Evolutionary conservation across 2,113 vertebrate genomes (phyloP), one percentile per base, ranked within the genome.

Genomic region (Tenebrosternarchus preto): DNA sequence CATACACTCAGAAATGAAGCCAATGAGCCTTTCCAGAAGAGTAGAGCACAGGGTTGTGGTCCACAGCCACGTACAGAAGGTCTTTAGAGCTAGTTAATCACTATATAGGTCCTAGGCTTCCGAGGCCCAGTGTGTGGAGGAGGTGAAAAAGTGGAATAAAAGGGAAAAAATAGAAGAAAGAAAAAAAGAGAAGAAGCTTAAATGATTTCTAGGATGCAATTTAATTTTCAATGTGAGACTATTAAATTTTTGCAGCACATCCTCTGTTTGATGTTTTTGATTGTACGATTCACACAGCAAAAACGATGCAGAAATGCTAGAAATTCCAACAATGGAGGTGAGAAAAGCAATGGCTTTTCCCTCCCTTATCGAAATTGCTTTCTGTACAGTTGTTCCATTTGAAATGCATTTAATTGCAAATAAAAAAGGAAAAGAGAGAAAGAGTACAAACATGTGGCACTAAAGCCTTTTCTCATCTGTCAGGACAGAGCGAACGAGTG

Each of bases 381-480:
- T 91, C 90, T 90, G 88, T 92, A 91, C 91, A 92, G 89, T 93
- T 92, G 92, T 92, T 92, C 92, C 92, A 89, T 92, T 92, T 92
- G 90, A 93, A 93, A 93, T 92, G 91, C 92, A 93, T 93, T 93
- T 93, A 93, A 93, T 92, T 93, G 92, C 92, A 93, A 93, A 93
- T 93, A 93, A 90, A 93, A 92, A 92, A 84, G 87, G 73, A 67
- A 77, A 25, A 59, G 27, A 80, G 43, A 80, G 36, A 76, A 59
- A 80, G 33, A 29, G 20, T 33, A 68, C 46, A 56, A 77, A 68
- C 76, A 76, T 64, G 60, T 22, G 50, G 31, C 6, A 31, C 76
- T 67, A 66, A 61, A 75, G 73, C 73, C 73, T 75, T 57, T 59
- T 61, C 59, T 63, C 43, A 61, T 76, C 36, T 76, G 63, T 19